Evolutionary conservation across 2,113 vertebrate species (phyloP).

Genomic region (Ornithorhynchus anatinus): DNA sequence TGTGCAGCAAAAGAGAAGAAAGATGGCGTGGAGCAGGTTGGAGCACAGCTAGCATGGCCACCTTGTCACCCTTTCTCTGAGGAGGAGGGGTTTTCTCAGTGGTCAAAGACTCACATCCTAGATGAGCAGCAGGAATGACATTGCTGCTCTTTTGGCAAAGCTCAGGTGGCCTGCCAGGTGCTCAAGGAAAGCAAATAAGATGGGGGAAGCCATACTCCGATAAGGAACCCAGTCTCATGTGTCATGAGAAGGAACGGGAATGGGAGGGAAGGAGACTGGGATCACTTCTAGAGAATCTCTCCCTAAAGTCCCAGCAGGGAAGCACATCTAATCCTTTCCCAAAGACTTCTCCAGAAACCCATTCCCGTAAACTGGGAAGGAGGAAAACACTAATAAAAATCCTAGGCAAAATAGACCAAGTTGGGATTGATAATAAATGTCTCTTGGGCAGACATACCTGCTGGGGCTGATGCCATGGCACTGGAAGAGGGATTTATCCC

Average conservation of each 20-base stretch:
- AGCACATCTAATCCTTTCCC: neutral
- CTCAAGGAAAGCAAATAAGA: neutral
- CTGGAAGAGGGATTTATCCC: conserved; percentile 79
- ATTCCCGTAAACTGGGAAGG: too few relatives aligned
- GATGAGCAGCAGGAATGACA: too few relatives aligned
- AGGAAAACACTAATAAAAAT: too few relatives aligned
- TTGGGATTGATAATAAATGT: conserved; percentile 79
- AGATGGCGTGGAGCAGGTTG: too few relatives aligned
- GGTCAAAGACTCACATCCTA: too few relatives aligned
- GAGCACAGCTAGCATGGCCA: too few relatives aligned
- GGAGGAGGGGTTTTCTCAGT: too few relatives aligned
- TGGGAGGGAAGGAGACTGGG: neutral
- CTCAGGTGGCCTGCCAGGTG: neutral
- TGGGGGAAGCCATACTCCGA: neutral
- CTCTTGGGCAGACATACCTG: conserved; percentile 72
- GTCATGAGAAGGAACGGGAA: neutral
- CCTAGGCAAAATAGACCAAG: conserved; percentile 83
- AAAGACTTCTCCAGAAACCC: too few relatives aligned
- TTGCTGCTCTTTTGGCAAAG: neutral
- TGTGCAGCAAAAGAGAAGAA: too few relatives aligned
- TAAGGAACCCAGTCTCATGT: neutral
- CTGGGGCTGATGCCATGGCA: conserved; percentile 84
- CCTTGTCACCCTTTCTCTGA: too few relatives aligned
- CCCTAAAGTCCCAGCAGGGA: neutral
- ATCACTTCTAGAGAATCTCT: neutral